Base-by-base conservation (phyloP, 1,140 invertebrate species). In the Drosophila jambulina region DNA sequence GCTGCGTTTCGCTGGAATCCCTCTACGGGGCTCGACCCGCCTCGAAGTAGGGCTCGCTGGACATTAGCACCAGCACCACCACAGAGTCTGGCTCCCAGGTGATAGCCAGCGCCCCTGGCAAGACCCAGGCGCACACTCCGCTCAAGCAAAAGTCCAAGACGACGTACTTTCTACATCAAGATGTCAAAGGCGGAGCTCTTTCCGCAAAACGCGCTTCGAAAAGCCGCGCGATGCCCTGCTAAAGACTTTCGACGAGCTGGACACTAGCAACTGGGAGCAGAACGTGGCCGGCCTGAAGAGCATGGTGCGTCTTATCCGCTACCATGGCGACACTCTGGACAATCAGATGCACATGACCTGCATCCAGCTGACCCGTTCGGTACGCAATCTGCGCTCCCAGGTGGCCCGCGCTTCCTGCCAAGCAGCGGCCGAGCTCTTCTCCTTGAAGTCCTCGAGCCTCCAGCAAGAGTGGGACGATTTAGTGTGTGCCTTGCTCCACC, bases 401-500 rank as follows among this genome's bases (percentile, higher is more conserved):
- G 98, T 99, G 0, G 95, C 97, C 0, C 94, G 98, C 70, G 95
- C 96, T 13, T 97, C 98, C 7, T 98, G 98, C 83, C 94, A 95
- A 45, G 95, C 96, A 9, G 94, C 97, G 10, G 95, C 95, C 2
- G 95, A 98, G 59, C 91, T 99, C 72, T 98, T 98, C 92, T 92
- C 93, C 1, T 92, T 95, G 13, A 95, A 95, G 91, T 96, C 95
- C 57, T 96, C 95, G 74, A 94, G 93, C 17, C 94, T 98, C 78
- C 98, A 99, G 57, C 91, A 97, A 94, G 98, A 99, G 93, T 93
- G 98, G 19, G 98, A 99, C 84, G 97, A 97, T 78, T 95, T 98
- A 61, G 95, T 96, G 0, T 95, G 94, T 23, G 95, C 96, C 9
- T 93, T 99, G 27, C 93, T 99, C 21, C 96, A 97, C 71, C 96